Evolutionary conservation across 2,888 invertebrate species (phyloP), one percentile per base, ranked within the genome.

Genomic region (Diarsia brunnea): DNA sequence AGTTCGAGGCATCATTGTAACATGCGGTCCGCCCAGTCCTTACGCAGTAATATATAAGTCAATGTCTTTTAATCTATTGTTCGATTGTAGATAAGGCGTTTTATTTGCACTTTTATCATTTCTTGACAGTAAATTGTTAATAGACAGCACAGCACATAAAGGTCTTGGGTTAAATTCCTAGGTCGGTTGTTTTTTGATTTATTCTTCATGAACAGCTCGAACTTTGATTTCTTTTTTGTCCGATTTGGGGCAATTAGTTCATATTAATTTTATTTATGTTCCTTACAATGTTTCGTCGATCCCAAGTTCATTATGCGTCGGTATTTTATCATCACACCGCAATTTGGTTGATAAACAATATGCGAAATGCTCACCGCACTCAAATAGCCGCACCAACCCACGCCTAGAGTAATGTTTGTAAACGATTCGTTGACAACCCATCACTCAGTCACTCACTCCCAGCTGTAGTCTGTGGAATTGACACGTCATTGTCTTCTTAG

Each of bases 401-500:
- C 78, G 65, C 31, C 21, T 45, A 27, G 49, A 43, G 31, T 55
- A 38, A 43, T 60, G 24, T 61, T 75, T 61, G 67, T 70, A 47
- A 82, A 70, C 69, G 51, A 19, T 67, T 49, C 67, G 80, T 71
- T 83, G 83, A 80, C 80, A 64, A 31, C n/a, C 21, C 60, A 31
- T 79, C 82, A 69, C 14, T 76, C 69, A 79, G 14, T 55, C 65
- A 69, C 11, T 69, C 65, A 66, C 21, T 7, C 10, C 21, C 76
- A 82, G 55, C 27, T 79, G 55, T 61, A 24, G 8, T 76, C 67
- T 69, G 24, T 53, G 38, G n/a, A 68, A n/a, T 31, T 53, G 58
- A 31, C 24, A 16, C 21, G 21, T 63, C 31, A 45, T 43, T 53
- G n/a, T 27, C 2, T 38, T 38, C 27, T 76, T 67, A 55, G 38